Evolutionary conservation across 2,113 vertebrate species (phyloP).

Genomic region (Ranitomeya imitator): DNA sequence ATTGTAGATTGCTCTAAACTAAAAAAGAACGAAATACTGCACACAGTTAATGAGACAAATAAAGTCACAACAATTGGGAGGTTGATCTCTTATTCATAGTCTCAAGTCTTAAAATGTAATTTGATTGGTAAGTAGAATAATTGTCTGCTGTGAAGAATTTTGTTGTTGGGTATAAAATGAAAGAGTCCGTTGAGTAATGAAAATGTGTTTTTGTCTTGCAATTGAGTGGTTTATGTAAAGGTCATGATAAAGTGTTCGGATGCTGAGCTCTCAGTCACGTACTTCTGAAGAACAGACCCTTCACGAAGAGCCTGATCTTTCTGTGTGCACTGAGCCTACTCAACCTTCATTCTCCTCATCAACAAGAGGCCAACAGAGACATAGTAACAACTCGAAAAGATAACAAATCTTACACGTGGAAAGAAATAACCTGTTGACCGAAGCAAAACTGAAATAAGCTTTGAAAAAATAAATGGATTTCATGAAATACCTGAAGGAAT

Average conservation of each 20-base stretch:
- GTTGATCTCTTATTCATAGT: not conserved
- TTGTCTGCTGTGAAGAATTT: not conserved
- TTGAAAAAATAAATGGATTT: not conserved
- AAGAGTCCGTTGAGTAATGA: conserved; percentile 30
- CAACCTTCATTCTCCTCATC: conserved; percentile 3
- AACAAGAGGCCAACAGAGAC: conserved; percentile 36
- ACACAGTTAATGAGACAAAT: not conserved
- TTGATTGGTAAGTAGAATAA: not conserved
- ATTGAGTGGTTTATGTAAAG: conserved; percentile 39
- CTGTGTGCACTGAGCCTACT: not conserved
- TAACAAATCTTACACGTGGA: not conserved
- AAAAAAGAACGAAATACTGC: not conserved
- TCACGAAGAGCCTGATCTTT: conserved; percentile 18
- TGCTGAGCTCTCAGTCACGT: conserved; percentile 25
- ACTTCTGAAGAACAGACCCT: not conserved
- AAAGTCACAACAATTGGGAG: not conserved
- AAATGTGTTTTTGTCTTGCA: conserved; percentile 10
- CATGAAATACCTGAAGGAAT: not conserved
- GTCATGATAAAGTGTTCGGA: conserved; percentile 26
- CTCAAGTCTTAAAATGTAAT: not conserved
- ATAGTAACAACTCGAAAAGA: not conserved
- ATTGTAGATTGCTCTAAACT: not conserved
- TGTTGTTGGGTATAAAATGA: conserved; percentile 12
- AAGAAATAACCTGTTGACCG: not conserved
- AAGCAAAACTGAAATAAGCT: conserved; percentile 1